A percentile compares a stretch with the other conserved stretches of the same genome.
Evolutionary conservation across 1,140 invertebrate species (phyloP).

Genomic region (Zophobas atratus): DNA sequence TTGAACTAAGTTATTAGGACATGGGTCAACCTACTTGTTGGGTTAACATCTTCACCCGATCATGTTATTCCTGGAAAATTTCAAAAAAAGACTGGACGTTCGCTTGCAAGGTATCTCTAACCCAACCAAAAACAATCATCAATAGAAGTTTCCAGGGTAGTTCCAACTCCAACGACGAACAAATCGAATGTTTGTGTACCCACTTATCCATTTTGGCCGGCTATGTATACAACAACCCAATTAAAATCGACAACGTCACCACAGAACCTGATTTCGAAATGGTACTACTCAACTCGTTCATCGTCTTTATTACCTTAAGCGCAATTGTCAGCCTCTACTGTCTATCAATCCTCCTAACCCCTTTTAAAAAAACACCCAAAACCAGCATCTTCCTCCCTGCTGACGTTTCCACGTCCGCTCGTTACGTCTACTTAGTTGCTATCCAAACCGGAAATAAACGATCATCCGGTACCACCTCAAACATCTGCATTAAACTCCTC

Average conservation of each 20-base stretch:
- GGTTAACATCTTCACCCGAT: constrained; percentile 11
- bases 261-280: constrained; percentile 22
- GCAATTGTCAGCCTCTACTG: constrained; percentile 7
- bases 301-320: constrained; percentile 6
- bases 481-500: constrained; percentile 31
- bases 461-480: constrained; percentile 25
- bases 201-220: constrained; percentile 27
- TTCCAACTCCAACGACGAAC: not conserved
- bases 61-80: constrained; percentile 25
- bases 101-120: constrained; percentile 21
- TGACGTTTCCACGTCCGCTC: constrained; percentile 6
- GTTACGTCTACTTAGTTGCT: constrained; percentile 22
- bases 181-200: constrained; percentile 9
- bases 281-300: not conserved
- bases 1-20: not conserved
- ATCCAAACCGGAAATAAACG: constrained; percentile 19
- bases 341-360: not conserved
- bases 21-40: not conserved
- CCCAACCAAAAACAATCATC: not conserved
- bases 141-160: not conserved
- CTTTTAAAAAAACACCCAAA: not conserved
- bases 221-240: constrained; percentile 12
- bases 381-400: not conserved
- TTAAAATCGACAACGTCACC: constrained; percentile 23
- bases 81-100: not conserved